Evolutionary conservation across 2,888 invertebrate genomes (phyloP), one percentile per base, ranked within the genome.

Genomic region (Trissolcus brochymenae): DNA sequence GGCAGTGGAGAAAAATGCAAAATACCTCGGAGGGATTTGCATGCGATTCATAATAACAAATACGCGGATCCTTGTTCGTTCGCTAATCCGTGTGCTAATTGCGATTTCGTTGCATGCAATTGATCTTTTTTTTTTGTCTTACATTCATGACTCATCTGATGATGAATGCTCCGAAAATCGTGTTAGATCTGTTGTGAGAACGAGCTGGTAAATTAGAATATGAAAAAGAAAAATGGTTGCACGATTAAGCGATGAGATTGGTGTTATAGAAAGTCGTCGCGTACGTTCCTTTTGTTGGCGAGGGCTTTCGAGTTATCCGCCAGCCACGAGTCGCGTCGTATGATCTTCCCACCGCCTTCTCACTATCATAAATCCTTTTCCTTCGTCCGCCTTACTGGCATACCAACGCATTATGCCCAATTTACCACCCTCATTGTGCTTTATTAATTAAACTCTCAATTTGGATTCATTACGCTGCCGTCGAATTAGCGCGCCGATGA

Each of bases 361-460:
- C 78, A 77, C 76, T 76, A 40, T 72, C 57, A 68, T 73, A 74
- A 78, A 74, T 78, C 77, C 79, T 72, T 68, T 56, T 62, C 70
- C 57, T 65, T 68, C 78, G 66, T 61, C 61, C 40, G 78, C 64
- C 78, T 61, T 70, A 62, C 78, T 77, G 49, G 57, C 79, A 78
- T 78, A 81, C 82, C 86, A 79, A 75, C 80, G 81, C 81, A 83
- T 86, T 85, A 84, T 84, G 82, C 81, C 83, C 85, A 86, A 86
- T 86, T 85, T 85, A 85, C 82, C 83, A 82, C 82, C 83, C 79
- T 83, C 82, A 81, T 83, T 83, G 83, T 79, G 81, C 83, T 84
- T 84, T 82, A 85, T 86, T 86, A 85, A 86, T 86, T 86, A 85
- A 86, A 84, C 85, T 83, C 82, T 81, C 85, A 86, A 86, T 86